Evolutionary conservation across 2,888 invertebrate species (phyloP).

Genomic region (Drosophila peninsularis): DNA sequence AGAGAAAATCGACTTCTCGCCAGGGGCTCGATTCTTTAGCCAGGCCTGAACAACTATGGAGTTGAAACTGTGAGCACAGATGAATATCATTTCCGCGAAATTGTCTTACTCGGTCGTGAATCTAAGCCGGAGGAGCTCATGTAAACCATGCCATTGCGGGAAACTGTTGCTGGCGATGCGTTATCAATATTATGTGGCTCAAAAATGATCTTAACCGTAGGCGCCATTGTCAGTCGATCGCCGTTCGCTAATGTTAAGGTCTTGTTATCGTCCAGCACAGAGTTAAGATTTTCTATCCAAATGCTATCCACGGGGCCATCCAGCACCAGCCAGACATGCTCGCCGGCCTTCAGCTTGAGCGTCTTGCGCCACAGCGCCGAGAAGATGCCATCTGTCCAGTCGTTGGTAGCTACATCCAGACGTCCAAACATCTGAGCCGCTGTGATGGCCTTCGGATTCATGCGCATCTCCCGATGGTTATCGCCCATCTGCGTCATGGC

Average conservation of each 20-base stretch:
- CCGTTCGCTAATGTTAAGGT: constrained; percentile 97
- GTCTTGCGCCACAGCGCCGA: constrained; percentile 98
- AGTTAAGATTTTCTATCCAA: constrained; percentile 99
- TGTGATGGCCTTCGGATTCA: constrained; percentile 99
- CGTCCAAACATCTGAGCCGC: constrained; percentile 99
- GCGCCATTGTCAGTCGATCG: constrained; percentile 96
- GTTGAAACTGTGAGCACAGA: not conserved
- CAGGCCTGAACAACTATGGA: constrained; percentile 90
- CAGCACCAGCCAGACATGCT: constrained; percentile 96
- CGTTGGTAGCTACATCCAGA: constrained; percentile 97
- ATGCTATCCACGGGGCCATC: constrained; percentile 99
- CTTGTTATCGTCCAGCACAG: constrained; percentile 98
- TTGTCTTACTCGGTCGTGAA: constrained; percentile 91
- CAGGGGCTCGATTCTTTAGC: constrained; percentile 88
- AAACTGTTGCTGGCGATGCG: constrained; percentile 98
- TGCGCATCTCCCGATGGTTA: constrained; percentile 95
- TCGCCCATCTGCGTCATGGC: constrained; percentile 94
- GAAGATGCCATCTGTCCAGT: constrained; percentile 99
- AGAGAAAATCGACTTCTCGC: constrained; percentile 89
- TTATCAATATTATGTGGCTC: constrained; percentile 99
- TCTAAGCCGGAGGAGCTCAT: constrained; percentile 98
- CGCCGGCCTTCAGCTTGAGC: constrained; percentile 93
- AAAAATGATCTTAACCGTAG: constrained; percentile 97
- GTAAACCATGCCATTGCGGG: constrained; percentile 96
- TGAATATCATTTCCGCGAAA: not conserved